Evolutionary conservation across 2,797 vertebrate species (phyloP), one percentile per base, ranked within the genome.

Genomic region (Eupleurogrammus muticus): DNA sequence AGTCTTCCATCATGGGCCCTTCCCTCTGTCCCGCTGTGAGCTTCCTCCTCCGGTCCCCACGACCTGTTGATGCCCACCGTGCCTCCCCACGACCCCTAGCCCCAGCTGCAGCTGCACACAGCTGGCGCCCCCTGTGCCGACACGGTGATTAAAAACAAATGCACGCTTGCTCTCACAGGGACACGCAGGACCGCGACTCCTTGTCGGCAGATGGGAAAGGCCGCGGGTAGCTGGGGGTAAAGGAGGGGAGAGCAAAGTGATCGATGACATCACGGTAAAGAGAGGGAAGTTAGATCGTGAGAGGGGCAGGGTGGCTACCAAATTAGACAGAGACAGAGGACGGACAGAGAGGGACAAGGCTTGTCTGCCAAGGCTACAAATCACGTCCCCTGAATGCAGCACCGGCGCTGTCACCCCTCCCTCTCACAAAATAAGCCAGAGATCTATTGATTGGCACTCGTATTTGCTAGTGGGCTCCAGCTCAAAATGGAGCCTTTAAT

Each of bases 401-500:
- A 79, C 79, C 73, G 13, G 48, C 20, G 58, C 83, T 71, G 75
- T 82, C 83, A 70, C 79, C 83, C 88, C 80, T 60, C 81, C 90
- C 87, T 64, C 72, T 68, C 58, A 71, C 84, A 89, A 84, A 90
- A 89, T 84, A 90, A 89, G 88, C 86, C 87, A 85, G 87, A 91
- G 92, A 92, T 91, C 86, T 93, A 94, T 94, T 95, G 94, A 95
- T 94, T 94, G 93, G 90, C 92, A 90, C 80, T 90, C 74, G 87
- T 83, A 87, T 92, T 92, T 87, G 92, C 92, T 93, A 87, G 90
- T 85, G 80, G 93, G 89, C 90, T 88, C 82, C 86, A 82, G 87
- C 89, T 92, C 90, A 93, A 93, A 95, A 94, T 94, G 93, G 92
- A 94, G 91, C 93, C 93, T 95, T 94, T 95, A 95, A 95, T 95